phyloP scores from a whole-genome alignment of 2,888 invertebrate species.

The Meiosimyza platycephala region DNA sequence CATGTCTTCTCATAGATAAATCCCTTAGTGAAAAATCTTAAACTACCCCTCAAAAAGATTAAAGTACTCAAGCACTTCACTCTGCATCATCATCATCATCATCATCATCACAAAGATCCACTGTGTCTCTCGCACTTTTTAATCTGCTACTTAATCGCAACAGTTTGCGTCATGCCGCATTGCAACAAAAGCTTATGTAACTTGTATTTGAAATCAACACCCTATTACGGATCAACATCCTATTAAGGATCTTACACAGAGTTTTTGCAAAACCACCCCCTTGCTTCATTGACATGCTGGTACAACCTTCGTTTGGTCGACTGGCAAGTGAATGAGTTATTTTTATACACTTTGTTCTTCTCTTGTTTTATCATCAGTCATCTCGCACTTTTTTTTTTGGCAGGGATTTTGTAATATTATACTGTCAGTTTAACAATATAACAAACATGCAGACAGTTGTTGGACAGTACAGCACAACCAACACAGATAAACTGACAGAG shows the following conservation, averaged over 20 bases:
- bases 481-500: slow-evolving; percentile 56
- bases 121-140: background rate
- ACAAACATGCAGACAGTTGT: slow-evolving; percentile 19
- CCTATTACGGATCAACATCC: slow-evolving; percentile 18
- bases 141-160: slow-evolving; percentile 26
- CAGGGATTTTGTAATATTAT: slow-evolving; percentile 63
- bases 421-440: slow-evolving; percentile 53
- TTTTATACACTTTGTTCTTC: background rate
- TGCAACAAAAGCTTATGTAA: slow-evolving; percentile 20
- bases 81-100: too few species aligned
- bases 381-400: slow-evolving; percentile 54
- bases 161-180: slow-evolving; percentile 2
- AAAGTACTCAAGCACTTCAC: too few species aligned
- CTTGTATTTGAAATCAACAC: slow-evolving; percentile 29
- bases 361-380: slow-evolving; percentile 39
- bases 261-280: slow-evolving; percentile 13
- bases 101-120: too few species aligned
- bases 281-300: background rate
- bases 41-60: too few species aligned
- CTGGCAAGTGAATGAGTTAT: background rate
- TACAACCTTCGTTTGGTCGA: background rate
- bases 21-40: too few species aligned
- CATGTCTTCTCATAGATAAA: too few species aligned
- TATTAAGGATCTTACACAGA: slow-evolving; percentile 4
- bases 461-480: slow-evolving; percentile 41